Conservation (phyloP, 2,888 invertebrate genomes). For the Bellardia pandia region DNA sequence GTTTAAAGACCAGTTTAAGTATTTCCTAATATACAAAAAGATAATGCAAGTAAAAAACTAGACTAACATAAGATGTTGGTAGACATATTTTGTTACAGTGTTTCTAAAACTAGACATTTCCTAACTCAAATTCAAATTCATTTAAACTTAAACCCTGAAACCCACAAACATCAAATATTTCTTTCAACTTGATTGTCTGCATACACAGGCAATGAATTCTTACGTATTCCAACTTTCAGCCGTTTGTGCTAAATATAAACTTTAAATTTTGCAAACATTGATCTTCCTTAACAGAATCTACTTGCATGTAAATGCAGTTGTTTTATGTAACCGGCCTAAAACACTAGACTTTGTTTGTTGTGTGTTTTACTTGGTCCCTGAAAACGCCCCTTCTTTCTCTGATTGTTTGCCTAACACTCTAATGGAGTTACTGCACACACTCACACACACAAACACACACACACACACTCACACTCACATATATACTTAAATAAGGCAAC, state of each 20-base stretch:
- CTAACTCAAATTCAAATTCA: too few relatives aligned
- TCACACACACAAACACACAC: conserved; percentile 6
- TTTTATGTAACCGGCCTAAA: conserved; percentile 17
- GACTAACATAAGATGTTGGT: too few relatives aligned
- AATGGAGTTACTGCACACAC: not conserved
- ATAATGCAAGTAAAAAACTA: too few relatives aligned
- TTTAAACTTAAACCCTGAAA: too few relatives aligned
- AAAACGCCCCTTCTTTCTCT: not conserved
- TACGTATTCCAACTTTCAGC: too few relatives aligned
- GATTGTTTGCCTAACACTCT: not conserved
- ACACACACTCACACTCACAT: conserved; percentile 3
- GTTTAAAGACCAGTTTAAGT: too few relatives aligned
- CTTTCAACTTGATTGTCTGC: too few relatives aligned
- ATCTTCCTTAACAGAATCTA: not conserved
- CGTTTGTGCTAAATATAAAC: not conserved
- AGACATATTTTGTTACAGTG: too few relatives aligned
- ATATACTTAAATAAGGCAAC: not conserved
- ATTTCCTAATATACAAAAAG: too few relatives aligned
- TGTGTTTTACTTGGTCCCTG: not conserved
- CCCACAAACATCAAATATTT: too few relatives aligned
- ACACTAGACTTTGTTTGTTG: not conserved
- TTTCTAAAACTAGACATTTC: too few relatives aligned
- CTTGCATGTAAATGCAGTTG: not conserved
- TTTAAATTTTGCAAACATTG: not conserved
- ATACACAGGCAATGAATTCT: too few relatives aligned